Evolutionary conservation across 2,888 invertebrate genomes (phyloP).

Genomic region (Glaucopsyche alexis): DNA sequence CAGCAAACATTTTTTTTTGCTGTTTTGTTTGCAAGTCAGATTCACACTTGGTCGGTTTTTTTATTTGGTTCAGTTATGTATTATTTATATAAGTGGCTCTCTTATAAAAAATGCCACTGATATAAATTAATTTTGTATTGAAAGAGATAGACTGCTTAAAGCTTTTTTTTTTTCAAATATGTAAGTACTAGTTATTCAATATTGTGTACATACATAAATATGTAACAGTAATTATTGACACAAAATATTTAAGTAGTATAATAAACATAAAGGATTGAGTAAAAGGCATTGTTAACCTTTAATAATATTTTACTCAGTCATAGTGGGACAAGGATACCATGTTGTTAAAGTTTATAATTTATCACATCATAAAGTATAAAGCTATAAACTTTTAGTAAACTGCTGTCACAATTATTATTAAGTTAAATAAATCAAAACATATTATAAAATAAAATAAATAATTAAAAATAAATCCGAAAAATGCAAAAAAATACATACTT

Average conservation of each 20-base stretch:
- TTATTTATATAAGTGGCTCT: too few relatives aligned
- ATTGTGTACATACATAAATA: too few relatives aligned
- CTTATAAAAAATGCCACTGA: too few relatives aligned
- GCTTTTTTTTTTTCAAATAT: background rate
- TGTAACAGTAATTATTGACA: background rate
- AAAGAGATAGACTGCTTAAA: too few relatives aligned
- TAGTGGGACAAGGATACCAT: conserved; percentile 39
- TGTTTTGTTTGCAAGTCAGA: too few relatives aligned
- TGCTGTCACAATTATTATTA: background rate
- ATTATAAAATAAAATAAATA: too few relatives aligned
- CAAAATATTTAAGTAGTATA: background rate
- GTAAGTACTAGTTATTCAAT: background rate
- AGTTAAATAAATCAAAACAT: background rate
- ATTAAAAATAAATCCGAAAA: too few relatives aligned
- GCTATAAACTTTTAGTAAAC: background rate
- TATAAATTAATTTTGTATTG: too few relatives aligned
- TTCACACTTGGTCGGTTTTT: too few relatives aligned
- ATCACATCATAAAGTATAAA: conserved; percentile 24
- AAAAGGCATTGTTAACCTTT: conserved; percentile 29
- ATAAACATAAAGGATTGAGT: conserved; percentile 6
- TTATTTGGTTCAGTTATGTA: too few relatives aligned
- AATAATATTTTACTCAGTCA: conserved; percentile 31
- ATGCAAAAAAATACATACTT: too few relatives aligned
- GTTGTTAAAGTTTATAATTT: conserved; percentile 34
- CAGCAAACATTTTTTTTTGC: too few relatives aligned